Base-by-base conservation (phyloP, 2,888 invertebrate genomes). In the Drosophila pegasa region DNA sequence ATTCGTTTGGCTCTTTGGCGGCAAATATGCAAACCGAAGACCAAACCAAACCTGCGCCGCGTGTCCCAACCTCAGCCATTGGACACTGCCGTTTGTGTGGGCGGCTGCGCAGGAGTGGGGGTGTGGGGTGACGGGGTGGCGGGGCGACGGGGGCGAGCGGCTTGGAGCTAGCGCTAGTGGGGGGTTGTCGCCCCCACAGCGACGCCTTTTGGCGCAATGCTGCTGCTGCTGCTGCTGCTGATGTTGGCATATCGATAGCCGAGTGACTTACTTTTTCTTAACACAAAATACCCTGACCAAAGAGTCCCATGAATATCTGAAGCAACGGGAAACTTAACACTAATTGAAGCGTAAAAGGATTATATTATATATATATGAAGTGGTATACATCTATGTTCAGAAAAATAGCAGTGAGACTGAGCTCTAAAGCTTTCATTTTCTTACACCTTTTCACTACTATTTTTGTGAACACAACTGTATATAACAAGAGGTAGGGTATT, bases 1-100 rank as follows among this genome's bases (percentile, higher is more conserved):
- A 80, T 79, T 62, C 77, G 65, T 71, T 80, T 61, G 60, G 62
- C 61, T 62, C 79, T 80, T 81, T 84, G 82, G 77, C 87, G 83
- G 83, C 71, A 71, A 80, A 80, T 71, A 80, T 76, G 77, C 83
- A 83, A 83, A 79, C 70, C 61, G 45, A 67, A 52, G 56, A 58
- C 57, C 74, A 71, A 38, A 41, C 47, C 22, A 71, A 70, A 84
- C 62, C 70, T 70, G 74, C 65, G 38, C 57, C 41, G 65, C 78
- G 77, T 80, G 65, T 78, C 75, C 56, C 61, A 86, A 60, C 47
- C 55, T 54, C 56, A 50, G 41, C 60, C 57, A n/a, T 65, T 57
- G 80, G 52, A 59, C 75, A 47, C 63, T 41, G 51, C 41, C n/a
- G 37, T 12, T 59, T 43, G 59, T 60, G 78, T 57, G 63, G 68